These are phyloP conservation scores for Conus ventricosus DNA, from an alignment of 1,140 invertebrate genomes.

Conservation along the genomic window DNA sequence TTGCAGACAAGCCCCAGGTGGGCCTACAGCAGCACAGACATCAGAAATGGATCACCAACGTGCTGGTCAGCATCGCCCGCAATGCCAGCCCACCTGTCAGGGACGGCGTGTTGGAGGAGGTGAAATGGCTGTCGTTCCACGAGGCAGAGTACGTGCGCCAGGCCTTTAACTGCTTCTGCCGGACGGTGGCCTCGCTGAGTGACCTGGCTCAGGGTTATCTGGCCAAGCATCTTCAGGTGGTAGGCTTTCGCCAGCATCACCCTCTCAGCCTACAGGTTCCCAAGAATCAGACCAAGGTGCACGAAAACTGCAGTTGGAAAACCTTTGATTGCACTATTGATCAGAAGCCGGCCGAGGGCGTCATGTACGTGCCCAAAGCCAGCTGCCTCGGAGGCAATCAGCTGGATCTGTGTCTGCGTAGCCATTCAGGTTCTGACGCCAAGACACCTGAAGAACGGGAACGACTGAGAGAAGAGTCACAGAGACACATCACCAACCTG, in stretches of 20 bases:
- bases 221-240: background rate
- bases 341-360: background rate
- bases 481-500: slow-evolving; percentile 5
- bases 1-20: background rate
- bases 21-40: background rate
- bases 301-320: background rate
- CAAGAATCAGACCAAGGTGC: background rate
- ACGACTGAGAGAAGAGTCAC: background rate
- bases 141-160: background rate
- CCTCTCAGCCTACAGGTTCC: background rate
- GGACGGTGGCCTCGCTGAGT: background rate
- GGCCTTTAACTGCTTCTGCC: background rate
- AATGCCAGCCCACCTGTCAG: background rate
- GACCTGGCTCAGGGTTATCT: background rate
- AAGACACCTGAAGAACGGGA: background rate
- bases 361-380: slow-evolving; percentile 17
- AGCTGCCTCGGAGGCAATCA: slow-evolving; percentile 8
- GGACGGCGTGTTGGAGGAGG: background rate
- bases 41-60: background rate
- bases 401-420: background rate
- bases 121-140: slow-evolving; percentile 2
- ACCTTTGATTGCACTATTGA: background rate
- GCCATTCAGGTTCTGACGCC: background rate
- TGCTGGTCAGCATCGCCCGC: background rate
- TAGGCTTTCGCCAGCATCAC: background rate